Base-by-base conservation (phyloP, 2,113 vertebrate genomes). In the Pelobates fuscus region DNA sequence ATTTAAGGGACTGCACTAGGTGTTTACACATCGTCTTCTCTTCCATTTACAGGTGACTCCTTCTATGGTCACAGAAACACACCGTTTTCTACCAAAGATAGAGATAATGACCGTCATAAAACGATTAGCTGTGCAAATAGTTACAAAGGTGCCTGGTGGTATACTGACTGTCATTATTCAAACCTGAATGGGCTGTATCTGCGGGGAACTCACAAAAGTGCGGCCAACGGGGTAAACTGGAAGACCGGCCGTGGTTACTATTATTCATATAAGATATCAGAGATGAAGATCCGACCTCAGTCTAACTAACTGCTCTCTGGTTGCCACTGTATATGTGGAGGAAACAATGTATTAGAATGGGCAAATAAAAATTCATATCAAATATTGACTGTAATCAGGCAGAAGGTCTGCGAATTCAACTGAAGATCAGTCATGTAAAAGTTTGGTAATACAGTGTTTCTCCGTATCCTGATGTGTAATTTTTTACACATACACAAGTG, bases 251-350 rank as follows among this genome's bases (percentile, higher is more conserved):
- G 4, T 2, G 71, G 71, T 5, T 26, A 26, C 21, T 0, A 65
- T n/a, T 73, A 65, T 23, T 64, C 60, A 0, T 73, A 73, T 60
- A 37, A 44, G 26, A 49, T 65, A 5, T 21, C 71, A 2, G 71
- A 66, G 26, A 74, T 74, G 52, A 74, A 74, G 30, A 32, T 74
- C 24, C 61, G 71, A 3, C 70, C 70, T 2, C 59, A 52, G n/a
- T 14, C 21, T n/a, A n/a, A n/a, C n/a, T n/a, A n/a, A n/a, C n/a
- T n/a, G n/a, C n/a, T n/a, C n/a, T n/a, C n/a, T n/a, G n/a, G n/a
- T n/a, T n/a, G n/a, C n/a, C n/a, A n/a, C n/a, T n/a, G n/a, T n/a
- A n/a, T n/a, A n/a, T n/a, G n/a, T n/a, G n/a, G n/a, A n/a, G n/a
- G n/a, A n/a, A n/a, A n/a, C n/a, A n/a, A n/a, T n/a, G n/a, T n/a